phyloP scores from a whole-genome alignment of 92 coral and sea anemone genomes.

The Montipora capitata region DNA sequence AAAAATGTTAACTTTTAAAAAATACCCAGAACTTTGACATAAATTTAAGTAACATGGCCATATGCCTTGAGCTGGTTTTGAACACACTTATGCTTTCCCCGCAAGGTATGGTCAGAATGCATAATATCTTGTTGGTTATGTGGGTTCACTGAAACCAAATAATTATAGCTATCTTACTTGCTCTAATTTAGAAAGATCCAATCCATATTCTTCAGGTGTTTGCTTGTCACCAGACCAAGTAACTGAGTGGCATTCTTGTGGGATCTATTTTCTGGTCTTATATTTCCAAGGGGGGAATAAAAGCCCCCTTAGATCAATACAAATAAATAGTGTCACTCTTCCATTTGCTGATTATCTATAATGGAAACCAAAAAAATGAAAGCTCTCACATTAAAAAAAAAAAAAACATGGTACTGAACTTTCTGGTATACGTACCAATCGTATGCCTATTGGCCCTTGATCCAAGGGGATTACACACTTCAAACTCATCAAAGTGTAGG shows the following conservation, averaged over 20 bases:
- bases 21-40: too few relatives aligned
- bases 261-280: constrained; percentile 36
- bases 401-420: too few relatives aligned
- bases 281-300: constrained; percentile 55
- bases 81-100: too few relatives aligned
- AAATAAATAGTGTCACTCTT: too few relatives aligned
- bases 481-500: constrained; percentile 76
- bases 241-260: constrained; percentile 58
- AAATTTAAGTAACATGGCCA: too few relatives aligned
- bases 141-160: neutral
- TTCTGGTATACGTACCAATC: constrained; percentile 49
- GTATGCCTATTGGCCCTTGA: constrained; percentile 79
- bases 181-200: constrained; percentile 65
- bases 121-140: too few relatives aligned
- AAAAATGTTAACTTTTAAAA: too few relatives aligned
- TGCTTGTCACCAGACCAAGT: constrained; percentile 56
- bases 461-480: constrained; percentile 82
- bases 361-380: too few relatives aligned
- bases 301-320: constrained; percentile 47
- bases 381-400: too few relatives aligned
- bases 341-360: too few relatives aligned
- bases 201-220: constrained; percentile 76
- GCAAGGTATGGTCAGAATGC: too few relatives aligned
- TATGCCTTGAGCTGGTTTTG: too few relatives aligned
- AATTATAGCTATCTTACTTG: constrained; percentile 45